These are phyloP conservation scores for Paralvinella palmiformis DNA, from an alignment of 1,140 invertebrate species.

Conservation along the genomic window DNA sequence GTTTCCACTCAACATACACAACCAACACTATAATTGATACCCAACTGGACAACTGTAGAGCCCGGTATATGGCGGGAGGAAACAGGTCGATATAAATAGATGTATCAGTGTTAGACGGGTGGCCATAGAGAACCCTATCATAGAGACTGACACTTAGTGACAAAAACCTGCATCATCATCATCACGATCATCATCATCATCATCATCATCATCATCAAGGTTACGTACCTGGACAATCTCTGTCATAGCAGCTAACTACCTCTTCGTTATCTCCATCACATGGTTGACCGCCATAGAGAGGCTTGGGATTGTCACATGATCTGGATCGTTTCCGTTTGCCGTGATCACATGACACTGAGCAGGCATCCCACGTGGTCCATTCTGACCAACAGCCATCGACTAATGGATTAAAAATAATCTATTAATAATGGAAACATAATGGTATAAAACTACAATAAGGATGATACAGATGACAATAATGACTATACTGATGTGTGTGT, in stretches of 20 bases:
- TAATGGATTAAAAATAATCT: background rate
- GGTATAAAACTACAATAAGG: background rate
- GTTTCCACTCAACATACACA: too few relatives aligned
- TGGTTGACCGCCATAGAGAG: conserved; percentile 65
- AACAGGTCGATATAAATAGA: too few relatives aligned
- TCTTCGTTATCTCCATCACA: conserved; percentile 32
- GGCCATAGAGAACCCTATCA: too few relatives aligned
- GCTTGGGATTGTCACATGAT: conserved; percentile 47
- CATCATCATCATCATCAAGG: too few relatives aligned
- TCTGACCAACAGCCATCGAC: conserved; percentile 57
- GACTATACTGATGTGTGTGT: background rate
- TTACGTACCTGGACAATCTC: background rate
- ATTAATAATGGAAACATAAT: background rate
- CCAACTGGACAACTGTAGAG: too few relatives aligned
- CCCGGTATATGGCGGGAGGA: too few relatives aligned
- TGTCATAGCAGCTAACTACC: conserved; percentile 3
- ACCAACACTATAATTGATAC: too few relatives aligned
- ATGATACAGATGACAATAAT: background rate
- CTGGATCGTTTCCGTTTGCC: conserved; percentile 57
- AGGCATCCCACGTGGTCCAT: conserved; percentile 60
- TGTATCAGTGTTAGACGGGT: too few relatives aligned
- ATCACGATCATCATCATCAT: too few relatives aligned
- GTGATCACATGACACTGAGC: conserved; percentile 59
- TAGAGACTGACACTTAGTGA: too few relatives aligned
- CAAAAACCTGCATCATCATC: too few relatives aligned